Conservation (phyloP, 2,113 vertebrate genomes). For the Psittacula cyanocephala region DNA sequence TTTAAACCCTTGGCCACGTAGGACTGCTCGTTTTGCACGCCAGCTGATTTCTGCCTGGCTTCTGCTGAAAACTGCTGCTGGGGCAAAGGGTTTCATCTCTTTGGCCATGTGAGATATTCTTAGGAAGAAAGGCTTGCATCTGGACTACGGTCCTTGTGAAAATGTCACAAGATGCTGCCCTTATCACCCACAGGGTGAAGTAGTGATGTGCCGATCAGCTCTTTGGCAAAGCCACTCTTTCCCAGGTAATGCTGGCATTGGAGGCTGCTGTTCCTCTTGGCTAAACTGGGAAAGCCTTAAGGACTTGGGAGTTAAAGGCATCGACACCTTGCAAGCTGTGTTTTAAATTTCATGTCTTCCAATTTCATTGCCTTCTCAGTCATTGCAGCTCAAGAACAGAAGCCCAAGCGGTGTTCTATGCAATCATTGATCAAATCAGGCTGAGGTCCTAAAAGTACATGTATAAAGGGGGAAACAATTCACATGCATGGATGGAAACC, state of each 20-base stretch:
- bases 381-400: not conserved
- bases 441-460: not conserved
- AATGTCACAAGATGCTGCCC: not conserved
- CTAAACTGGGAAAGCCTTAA: not conserved
- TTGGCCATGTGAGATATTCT: not conserved
- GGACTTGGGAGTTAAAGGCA: not conserved
- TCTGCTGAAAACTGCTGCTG: not conserved
- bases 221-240: not conserved
- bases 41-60: not conserved
- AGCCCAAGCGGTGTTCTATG: not conserved
- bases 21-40: not conserved
- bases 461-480: not conserved
- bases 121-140: not conserved
- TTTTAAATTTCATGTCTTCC: not conserved
- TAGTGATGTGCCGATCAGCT: not conserved
- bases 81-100: not conserved
- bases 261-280: not conserved
- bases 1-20: not conserved
- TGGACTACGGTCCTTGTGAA: not conserved
- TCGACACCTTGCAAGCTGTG: not conserved
- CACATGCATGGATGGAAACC: not conserved
- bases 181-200: not conserved
- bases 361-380: not conserved
- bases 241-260: rapidly evolving
- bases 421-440: not conserved